These are phyloP conservation scores for Chrysomallon squamiferum DNA, from an alignment of 1,140 invertebrate genomes.

Conservation along the genomic window DNA sequence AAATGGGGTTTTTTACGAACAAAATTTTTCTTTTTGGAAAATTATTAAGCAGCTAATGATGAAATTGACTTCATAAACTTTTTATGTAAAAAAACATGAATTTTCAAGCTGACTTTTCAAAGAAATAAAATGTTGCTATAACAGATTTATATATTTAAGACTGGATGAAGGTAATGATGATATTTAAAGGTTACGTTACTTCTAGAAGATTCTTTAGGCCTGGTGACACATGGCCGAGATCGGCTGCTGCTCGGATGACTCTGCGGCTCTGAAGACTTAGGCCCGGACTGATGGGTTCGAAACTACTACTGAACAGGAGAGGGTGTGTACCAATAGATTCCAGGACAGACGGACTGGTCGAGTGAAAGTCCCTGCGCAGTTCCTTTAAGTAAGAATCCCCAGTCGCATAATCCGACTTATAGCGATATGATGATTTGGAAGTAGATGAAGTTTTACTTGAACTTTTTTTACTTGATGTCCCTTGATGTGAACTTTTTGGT, in stretches of 20 bases:
- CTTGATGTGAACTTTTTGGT: not conserved
- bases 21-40: too few species aligned
- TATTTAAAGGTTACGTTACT: slow-evolving; percentile 47
- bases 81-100: too few species aligned
- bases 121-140: too few species aligned
- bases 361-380: slow-evolving; percentile 39
- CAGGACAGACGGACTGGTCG: slow-evolving; percentile 49
- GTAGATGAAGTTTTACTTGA: slow-evolving; percentile 7
- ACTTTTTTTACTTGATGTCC: slow-evolving; percentile 9
- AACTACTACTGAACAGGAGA: slow-evolving; percentile 39
- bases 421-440: slow-evolving; percentile 13
- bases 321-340: slow-evolving; percentile 54
- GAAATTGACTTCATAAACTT: too few species aligned
- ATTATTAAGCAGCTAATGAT: too few species aligned
- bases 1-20: too few species aligned
- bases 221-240: slow-evolving; percentile 41
- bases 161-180: too few species aligned
- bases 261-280: slow-evolving; percentile 55
- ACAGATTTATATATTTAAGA: too few species aligned
- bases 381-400: slow-evolving; percentile 10
- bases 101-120: too few species aligned
- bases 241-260: slow-evolving; percentile 49
- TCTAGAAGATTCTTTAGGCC: slow-evolving; percentile 54
- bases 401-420: slow-evolving; percentile 16
- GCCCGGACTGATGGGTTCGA: slow-evolving; percentile 33